Conservation (phyloP, 2,113 vertebrate genomes). For the Alexandromys fortis region DNA sequence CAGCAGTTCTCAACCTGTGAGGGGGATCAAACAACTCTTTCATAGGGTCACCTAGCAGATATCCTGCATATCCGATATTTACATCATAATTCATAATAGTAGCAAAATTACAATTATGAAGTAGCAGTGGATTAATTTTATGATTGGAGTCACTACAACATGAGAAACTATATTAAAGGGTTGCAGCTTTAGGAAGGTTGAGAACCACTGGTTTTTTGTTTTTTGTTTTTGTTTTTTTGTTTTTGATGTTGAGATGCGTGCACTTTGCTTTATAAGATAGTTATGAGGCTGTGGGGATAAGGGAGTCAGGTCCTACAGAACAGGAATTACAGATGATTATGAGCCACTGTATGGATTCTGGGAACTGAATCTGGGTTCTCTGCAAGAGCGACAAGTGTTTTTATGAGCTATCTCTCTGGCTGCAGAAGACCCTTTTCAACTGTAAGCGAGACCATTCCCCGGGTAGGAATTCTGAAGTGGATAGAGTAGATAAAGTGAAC, state of each 20-base stretch:
- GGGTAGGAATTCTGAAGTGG: not conserved
- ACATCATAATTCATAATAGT: not conserved
- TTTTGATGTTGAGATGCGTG: not conserved
- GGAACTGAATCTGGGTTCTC: not conserved
- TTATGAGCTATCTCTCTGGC: not conserved
- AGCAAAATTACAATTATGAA: not conserved
- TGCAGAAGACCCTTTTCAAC: not conserved
- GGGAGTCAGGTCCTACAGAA: not conserved
- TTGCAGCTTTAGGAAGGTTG: not conserved
- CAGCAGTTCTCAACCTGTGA: not conserved
- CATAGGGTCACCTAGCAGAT: not conserved
- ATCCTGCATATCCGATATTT: not conserved
- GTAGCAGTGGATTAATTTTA: not conserved
- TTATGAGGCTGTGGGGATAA: not conserved
- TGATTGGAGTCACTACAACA: not conserved
- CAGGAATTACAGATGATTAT: not conserved
- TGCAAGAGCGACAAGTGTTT: not conserved
- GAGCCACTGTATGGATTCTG: not conserved
- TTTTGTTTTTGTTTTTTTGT: too few relatives aligned
- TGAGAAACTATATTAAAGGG: not conserved
- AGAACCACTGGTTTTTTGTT: not conserved
- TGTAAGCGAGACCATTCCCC: not conserved
- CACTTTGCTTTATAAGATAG: not conserved
- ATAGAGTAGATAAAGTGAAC: not conserved
- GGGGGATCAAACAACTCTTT: too few relatives aligned